These are phyloP conservation scores for Parasteatoda tepidariorum DNA, from an alignment of 1,140 invertebrate species.

Conservation along the genomic window DNA sequence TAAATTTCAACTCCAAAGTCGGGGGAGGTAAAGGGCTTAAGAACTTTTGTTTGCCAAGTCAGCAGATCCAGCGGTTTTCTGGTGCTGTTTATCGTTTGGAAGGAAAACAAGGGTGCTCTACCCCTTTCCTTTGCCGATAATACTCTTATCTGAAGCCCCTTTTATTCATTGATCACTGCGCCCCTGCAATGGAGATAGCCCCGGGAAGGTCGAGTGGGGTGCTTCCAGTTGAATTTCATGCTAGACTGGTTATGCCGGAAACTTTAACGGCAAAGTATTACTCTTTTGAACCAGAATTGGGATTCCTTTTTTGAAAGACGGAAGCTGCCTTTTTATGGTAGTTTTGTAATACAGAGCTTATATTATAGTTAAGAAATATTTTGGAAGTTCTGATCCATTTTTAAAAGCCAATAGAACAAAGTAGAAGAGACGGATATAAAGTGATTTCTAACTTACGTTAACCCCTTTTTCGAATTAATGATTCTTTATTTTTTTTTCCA, in stretches of 20 bases:
- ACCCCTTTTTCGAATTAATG: too few relatives aligned
- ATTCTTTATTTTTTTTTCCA: too few relatives aligned
- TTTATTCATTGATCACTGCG: not conserved
- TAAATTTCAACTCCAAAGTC: too few relatives aligned
- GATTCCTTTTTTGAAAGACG: too few relatives aligned
- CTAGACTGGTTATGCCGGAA: constrained; percentile 2
- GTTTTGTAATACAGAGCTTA: too few relatives aligned
- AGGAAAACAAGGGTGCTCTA: not conserved
- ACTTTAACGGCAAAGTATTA: constrained; percentile 22
- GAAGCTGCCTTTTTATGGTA: too few relatives aligned
- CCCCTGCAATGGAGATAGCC: not conserved
- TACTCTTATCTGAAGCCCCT: not conserved
- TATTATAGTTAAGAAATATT: too few relatives aligned
- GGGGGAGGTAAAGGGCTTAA: too few relatives aligned
- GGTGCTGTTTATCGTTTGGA: not conserved
- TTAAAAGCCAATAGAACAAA: too few relatives aligned
- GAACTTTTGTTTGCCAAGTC: not conserved
- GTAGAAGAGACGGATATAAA: too few relatives aligned
- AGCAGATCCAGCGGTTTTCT: not conserved
- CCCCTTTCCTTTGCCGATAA: not conserved
- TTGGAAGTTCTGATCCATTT: too few relatives aligned
- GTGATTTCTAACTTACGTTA: too few relatives aligned
- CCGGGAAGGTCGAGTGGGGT: not conserved
- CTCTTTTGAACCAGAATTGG: not conserved
- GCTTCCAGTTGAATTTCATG: constrained; percentile 30